Evolutionary conservation across 2,113 vertebrate species (phyloP).

Genomic region (Microcebus ravelobensis): DNA sequence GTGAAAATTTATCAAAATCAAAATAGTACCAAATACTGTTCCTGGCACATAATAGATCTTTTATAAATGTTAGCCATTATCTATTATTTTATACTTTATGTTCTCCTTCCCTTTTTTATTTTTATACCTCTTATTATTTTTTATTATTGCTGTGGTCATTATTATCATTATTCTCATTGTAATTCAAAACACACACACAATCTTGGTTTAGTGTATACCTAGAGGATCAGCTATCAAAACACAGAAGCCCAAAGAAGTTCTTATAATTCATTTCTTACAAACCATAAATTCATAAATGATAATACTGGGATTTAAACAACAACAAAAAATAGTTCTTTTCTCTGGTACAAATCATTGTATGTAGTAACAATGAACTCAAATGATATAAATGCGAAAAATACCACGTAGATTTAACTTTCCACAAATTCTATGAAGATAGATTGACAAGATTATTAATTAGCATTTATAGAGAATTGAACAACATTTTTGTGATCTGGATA

Average conservation of each 20-base stretch:
- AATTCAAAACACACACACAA: background rate
- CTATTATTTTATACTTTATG: background rate
- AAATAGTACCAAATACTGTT: background rate
- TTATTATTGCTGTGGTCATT: background rate
- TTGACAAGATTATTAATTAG: background rate
- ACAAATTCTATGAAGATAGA: background rate
- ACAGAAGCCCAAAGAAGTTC: background rate
- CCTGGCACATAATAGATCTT: background rate
- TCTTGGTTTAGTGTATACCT: background rate
- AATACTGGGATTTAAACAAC: background rate
- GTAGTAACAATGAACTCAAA: background rate
- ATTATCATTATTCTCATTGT: background rate
- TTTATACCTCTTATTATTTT: background rate
- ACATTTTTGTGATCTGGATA: background rate
- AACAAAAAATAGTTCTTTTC: accelerated
- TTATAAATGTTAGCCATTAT: background rate
- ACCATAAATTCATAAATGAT: background rate
- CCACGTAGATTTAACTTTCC: background rate
- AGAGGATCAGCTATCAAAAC: background rate
- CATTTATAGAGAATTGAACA: background rate
- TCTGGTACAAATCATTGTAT: background rate
- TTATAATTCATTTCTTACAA: background rate
- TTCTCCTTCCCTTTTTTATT: background rate
- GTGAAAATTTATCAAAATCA: background rate
- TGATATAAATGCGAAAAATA: background rate